Percentiles rank a stretch among this genome's conserved stretches.
Conservation (phyloP, 2,113 vertebrate species). For the Eudyptes chrysolophus region DNA sequence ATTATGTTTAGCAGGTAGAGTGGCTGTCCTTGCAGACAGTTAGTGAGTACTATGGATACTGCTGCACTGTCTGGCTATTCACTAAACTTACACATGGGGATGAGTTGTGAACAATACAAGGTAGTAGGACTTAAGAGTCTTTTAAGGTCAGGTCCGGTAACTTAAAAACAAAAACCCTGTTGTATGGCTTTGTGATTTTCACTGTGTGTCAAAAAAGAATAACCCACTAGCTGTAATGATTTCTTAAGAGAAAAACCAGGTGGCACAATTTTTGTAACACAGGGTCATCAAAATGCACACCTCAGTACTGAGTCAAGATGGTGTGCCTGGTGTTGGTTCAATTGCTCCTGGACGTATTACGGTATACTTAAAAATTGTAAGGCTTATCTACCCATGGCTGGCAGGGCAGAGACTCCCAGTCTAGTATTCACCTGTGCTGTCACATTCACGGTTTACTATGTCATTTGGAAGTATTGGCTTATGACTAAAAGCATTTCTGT, state of each 20-base stretch:
- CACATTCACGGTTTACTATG: not conserved
- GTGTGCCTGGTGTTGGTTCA: not conserved
- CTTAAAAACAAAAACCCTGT: not conserved
- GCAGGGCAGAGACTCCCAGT: not conserved
- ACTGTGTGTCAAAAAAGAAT: not conserved
- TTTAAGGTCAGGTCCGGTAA: not conserved
- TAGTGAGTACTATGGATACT: not conserved
- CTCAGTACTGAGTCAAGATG: not conserved
- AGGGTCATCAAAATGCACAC: not conserved
- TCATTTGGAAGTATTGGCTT: not conserved
- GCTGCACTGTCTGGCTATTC: not conserved
- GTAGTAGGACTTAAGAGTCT: not conserved
- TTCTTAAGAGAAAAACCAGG: not conserved
- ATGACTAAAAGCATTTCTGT: not conserved
- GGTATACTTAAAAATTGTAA: not conserved
- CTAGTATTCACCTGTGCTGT: not conserved
- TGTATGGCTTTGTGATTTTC: not conserved
- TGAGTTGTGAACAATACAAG: not conserved
- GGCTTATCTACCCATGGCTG: not conserved
- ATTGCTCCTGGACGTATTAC: not conserved
- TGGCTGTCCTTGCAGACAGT: not conserved
- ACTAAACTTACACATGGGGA: not conserved
- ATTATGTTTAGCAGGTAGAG: not conserved
- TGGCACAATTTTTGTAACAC: not conserved
- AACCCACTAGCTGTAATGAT: not conserved